These are phyloP conservation scores for Notamacropus eugenii DNA, from an alignment of 2,797 vertebrate genomes.

Conservation along the genomic window DNA sequence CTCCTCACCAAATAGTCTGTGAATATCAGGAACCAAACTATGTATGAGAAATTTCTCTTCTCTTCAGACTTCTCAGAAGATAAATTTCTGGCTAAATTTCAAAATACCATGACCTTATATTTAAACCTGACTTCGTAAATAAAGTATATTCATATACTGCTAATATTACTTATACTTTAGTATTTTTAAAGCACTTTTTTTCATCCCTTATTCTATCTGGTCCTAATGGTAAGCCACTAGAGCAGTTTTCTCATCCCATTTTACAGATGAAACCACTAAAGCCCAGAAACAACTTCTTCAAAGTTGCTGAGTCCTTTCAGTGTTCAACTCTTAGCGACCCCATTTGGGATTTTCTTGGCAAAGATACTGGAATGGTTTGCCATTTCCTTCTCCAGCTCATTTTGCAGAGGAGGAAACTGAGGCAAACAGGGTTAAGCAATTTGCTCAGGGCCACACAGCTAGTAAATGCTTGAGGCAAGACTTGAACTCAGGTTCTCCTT, in stretches of 20 bases:
- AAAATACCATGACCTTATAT: neutral
- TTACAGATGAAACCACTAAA: neutral
- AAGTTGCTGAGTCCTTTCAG: neutral
- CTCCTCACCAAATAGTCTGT: neutral
- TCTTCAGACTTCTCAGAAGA: neutral
- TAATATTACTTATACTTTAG: neutral
- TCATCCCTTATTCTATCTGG: neutral
- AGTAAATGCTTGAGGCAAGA: neutral
- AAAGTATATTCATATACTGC: neutral
- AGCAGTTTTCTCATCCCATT: neutral
- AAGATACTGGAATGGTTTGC: neutral
- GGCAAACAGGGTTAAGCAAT: neutral
- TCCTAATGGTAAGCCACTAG: neutral
- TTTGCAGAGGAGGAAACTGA: neutral
- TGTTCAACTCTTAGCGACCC: neutral
- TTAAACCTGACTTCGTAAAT: neutral
- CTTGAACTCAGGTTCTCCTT: neutral
- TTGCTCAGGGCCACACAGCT: neutral
- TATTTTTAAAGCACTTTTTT: neutral
- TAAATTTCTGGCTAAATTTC: neutral
- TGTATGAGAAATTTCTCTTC: neutral
- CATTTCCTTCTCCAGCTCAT: neutral
- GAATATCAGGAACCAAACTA: neutral
- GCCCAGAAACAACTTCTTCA: neutral
- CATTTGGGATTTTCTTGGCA: neutral